Evolutionary conservation across 2,113 vertebrate species (phyloP).

Genomic region (Chionodraco myersi): DNA sequence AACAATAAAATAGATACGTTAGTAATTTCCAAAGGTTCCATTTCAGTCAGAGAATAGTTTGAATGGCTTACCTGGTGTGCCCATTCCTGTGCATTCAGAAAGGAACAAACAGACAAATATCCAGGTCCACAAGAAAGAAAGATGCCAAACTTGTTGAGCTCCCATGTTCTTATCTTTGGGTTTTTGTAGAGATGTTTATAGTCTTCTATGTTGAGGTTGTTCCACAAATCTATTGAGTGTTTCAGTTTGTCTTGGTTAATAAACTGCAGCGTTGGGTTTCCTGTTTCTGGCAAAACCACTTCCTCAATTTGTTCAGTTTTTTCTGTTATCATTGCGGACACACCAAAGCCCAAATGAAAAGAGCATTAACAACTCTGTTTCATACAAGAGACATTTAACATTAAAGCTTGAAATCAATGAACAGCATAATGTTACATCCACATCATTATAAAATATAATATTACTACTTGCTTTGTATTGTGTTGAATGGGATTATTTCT

Average conservation of each 20-base stretch:
- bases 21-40: too few relatives aligned
- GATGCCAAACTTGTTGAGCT: not conserved
- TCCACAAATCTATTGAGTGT: not conserved
- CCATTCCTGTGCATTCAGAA: not conserved
- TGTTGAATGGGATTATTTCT: not conserved
- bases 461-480: not conserved
- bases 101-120: constrained; percentile 33
- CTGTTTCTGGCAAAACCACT: constrained; percentile 61
- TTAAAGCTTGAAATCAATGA: not conserved
- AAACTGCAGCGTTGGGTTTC: constrained; percentile 46
- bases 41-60: not conserved
- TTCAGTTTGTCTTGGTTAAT: constrained; percentile 15
- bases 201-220: not conserved
- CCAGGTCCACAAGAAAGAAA: constrained; percentile 27
- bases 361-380: not conserved
- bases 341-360: not conserved
- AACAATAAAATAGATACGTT: not conserved
- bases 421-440: not conserved
- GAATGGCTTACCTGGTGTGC: constrained; percentile 41
- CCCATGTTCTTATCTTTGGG: constrained; percentile 25
- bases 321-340: constrained; percentile 11
- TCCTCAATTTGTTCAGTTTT: constrained; percentile 62
- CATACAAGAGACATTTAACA: not conserved
- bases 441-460: not conserved
- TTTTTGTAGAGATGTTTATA: not conserved